Evolutionary conservation across 2,113 vertebrate species (phyloP).

Genomic region (Thomomys bottae): DNA sequence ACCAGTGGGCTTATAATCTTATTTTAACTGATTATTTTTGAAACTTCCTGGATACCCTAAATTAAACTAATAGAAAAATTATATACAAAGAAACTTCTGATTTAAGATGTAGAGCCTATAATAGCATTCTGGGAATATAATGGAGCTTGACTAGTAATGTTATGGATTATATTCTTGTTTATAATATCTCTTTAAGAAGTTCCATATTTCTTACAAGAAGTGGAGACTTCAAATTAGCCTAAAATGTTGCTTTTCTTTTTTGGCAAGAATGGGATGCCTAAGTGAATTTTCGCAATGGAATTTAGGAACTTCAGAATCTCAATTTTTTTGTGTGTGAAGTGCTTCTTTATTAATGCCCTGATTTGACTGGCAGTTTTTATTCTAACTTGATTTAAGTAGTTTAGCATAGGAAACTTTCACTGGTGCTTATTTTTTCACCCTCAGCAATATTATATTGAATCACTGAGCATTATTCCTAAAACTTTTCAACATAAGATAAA

Average conservation of each 20-base stretch:
- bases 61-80: conserved; percentile 45
- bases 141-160: background rate
- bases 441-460: background rate
- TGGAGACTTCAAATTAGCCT: conserved; percentile 43
- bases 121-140: background rate
- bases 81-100: conserved; percentile 66
- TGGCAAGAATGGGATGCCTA: conserved; percentile 39
- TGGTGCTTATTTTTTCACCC: conserved; percentile 41
- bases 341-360: conserved; percentile 63
- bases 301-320: conserved; percentile 12
- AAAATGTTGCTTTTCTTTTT: conserved; percentile 16
- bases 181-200: conserved; percentile 20
- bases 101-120: background rate
- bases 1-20: conserved; percentile 64
- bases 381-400: conserved; percentile 10
- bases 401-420: conserved; percentile 53
- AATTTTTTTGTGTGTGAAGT: conserved; percentile 44
- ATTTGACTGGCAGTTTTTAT: conserved; percentile 56
- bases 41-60: conserved; percentile 33
- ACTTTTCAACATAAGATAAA: conserved; percentile 50
- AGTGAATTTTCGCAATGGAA: conserved; percentile 10
- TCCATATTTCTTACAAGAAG: background rate
- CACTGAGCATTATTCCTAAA: background rate
- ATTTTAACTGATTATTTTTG: conserved; percentile 75
- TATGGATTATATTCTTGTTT: conserved; percentile 13